These are phyloP conservation scores for Dione vanillae DNA, from an alignment of 2,888 invertebrate species.

Conservation along the genomic window DNA sequence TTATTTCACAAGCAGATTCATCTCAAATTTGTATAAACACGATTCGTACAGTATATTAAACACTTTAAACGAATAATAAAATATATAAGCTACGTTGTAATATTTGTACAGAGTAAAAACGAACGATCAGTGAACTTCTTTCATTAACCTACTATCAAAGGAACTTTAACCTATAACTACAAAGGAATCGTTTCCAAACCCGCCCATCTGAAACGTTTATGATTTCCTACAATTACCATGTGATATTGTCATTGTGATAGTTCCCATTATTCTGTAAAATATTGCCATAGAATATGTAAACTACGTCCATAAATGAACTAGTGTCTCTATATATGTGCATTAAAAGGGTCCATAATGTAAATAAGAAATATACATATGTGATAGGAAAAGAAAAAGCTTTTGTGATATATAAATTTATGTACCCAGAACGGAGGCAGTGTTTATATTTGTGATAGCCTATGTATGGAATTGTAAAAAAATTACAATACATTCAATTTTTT, in stretches of 20 bases:
- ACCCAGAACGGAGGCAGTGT: not conserved
- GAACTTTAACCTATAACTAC: constrained; percentile 22
- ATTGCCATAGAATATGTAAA: constrained; percentile 26
- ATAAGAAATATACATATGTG: not conserved
- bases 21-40: not conserved
- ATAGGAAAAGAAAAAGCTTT: not conserved
- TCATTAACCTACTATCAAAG: not conserved
- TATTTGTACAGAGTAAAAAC: too few species aligned
- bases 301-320: constrained; percentile 20
- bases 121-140: too few species aligned
- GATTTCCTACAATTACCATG: constrained; percentile 35
- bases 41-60: not conserved
- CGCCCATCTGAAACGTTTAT: constrained; percentile 20
- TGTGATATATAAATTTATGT: constrained; percentile 12
- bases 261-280: constrained; percentile 35
- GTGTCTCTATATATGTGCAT: constrained; percentile 27
- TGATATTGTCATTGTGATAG: constrained; percentile 34
- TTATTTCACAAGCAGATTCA: not conserved
- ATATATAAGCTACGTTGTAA: too few species aligned
- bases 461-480: too few species aligned
- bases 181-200: constrained; percentile 5
- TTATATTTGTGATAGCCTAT: not conserved
- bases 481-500: too few species aligned
- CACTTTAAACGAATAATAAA: too few species aligned
- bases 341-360: not conserved